These are phyloP conservation scores for Marronus borbonicus DNA, from an alignment of 2,888 invertebrate species.

Conservation along the genomic window DNA sequence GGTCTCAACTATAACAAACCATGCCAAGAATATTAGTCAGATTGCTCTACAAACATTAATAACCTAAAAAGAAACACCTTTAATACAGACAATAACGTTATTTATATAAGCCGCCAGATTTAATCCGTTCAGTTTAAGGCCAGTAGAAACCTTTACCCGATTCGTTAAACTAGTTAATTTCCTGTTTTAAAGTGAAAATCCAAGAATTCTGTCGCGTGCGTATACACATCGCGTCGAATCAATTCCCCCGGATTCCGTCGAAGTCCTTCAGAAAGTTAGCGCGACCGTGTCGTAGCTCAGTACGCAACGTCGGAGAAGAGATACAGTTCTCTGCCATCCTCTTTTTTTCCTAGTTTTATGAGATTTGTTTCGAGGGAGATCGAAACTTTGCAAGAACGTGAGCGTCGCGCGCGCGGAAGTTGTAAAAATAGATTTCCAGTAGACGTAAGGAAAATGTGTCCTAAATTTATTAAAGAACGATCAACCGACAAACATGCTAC, in stretches of 20 bases:
- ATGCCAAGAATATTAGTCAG: no score
- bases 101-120: no score
- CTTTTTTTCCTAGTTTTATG: slow-evolving; percentile 1
- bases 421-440: slow-evolving; percentile 35
- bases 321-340: neutral
- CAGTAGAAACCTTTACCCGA: no score
- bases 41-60: no score
- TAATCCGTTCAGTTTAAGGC: no score
- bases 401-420: slow-evolving; percentile 20
- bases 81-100: no score
- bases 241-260: slow-evolving; percentile 4
- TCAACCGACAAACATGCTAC: slow-evolving; percentile 14
- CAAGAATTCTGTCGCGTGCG: no score
- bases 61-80: no score
- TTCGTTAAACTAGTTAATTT: no score
- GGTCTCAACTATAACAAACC: no score
- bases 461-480: slow-evolving; percentile 46
- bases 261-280: slow-evolving; percentile 1
- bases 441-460: slow-evolving; percentile 18
- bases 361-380: slow-evolving; percentile 30
- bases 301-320: neutral
- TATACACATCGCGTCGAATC: neutral
- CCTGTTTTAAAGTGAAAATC: no score
- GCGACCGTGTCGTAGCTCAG: slow-evolving; percentile 2
- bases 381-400: slow-evolving; percentile 9